Evolutionary conservation across 2,113 vertebrate genomes (phyloP).

Genomic region (Apteryx owenii): DNA sequence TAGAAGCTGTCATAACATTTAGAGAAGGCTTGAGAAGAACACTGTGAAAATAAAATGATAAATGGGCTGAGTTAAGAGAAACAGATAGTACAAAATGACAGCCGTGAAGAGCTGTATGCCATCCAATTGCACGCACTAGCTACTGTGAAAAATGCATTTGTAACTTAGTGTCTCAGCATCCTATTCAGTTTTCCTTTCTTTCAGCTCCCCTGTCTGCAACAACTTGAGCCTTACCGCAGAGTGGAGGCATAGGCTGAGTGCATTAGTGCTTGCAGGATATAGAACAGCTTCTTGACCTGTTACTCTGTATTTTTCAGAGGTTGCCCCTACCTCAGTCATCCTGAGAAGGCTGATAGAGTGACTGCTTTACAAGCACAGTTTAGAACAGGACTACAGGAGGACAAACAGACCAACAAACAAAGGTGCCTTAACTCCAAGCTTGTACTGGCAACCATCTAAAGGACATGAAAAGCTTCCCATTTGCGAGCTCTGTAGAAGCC

Average conservation of each 20-base stretch:
- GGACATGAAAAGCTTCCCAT: neutral
- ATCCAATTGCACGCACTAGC: neutral
- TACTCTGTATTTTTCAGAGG: neutral
- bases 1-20: neutral
- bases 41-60: neutral
- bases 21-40: neutral
- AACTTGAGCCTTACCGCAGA: neutral
- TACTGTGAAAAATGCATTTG: neutral
- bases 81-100: neutral
- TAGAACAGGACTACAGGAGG: neutral
- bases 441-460: neutral
- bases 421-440: neutral
- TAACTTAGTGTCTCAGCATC: neutral
- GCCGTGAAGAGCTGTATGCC: neutral
- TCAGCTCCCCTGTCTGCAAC: neutral
- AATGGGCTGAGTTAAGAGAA: neutral
- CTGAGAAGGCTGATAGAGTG: neutral
- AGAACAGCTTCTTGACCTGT: neutral
- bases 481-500: neutral
- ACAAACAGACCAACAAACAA: neutral
- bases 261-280: fast-evolving
- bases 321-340: neutral
- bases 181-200: neutral
- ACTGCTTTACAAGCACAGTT: neutral
- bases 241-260: neutral